Evolutionary conservation across 2,113 vertebrate genomes (phyloP).

Genomic region (Todiramphus chloris): DNA sequence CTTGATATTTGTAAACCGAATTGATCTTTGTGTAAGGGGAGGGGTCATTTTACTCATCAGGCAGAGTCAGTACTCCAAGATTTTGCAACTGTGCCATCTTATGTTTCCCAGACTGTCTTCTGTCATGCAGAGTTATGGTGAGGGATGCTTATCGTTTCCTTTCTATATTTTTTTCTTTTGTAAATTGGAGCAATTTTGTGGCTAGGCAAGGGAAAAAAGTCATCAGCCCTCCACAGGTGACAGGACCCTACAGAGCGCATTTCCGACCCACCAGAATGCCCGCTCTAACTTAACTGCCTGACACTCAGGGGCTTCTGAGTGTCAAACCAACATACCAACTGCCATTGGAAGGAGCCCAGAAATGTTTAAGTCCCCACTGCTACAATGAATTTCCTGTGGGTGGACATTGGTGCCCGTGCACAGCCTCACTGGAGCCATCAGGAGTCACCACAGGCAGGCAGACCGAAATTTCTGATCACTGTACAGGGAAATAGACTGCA

Average conservation of each 20-base stretch:
- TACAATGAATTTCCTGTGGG: not conserved
- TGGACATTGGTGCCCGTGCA: not conserved
- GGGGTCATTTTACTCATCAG: not conserved
- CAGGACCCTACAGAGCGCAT: not conserved
- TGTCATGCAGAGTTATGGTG: not conserved
- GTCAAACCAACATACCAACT: not conserved
- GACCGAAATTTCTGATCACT: not conserved
- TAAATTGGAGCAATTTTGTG: not conserved
- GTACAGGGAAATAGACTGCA: not conserved
- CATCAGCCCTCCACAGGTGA: not conserved
- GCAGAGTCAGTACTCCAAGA: not conserved
- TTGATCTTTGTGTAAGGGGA: conserved; percentile 5
- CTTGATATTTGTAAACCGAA: not conserved
- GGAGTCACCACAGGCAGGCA: not conserved
- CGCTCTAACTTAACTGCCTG: not conserved
- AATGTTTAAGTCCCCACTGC: not conserved
- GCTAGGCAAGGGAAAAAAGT: not conserved
- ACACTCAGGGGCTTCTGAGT: not conserved
- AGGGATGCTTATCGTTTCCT: not conserved
- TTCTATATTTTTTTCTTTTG: not conserved
- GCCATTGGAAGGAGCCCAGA: not conserved
- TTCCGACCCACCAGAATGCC: not conserved
- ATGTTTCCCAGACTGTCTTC: not conserved
- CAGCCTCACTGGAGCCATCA: not conserved
- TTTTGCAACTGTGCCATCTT: not conserved